A percentile compares a stretch with the other conserved stretches of the same genome.
Conservation (phyloP, 2,797 vertebrate genomes). For the Sorex maritimensis region DNA sequence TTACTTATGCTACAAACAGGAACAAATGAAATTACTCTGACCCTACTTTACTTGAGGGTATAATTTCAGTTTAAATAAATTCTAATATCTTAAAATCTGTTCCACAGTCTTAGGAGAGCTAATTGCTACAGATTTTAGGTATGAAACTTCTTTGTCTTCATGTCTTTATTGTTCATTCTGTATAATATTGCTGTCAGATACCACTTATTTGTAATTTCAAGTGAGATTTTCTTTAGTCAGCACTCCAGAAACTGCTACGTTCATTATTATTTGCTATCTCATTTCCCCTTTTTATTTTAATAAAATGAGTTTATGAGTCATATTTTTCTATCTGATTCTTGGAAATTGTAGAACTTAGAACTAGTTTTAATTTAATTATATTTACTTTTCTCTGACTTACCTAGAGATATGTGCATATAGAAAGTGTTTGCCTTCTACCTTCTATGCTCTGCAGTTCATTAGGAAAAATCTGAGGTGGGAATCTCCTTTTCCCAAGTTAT, state of each 20-base stretch:
- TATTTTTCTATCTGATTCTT: background rate
- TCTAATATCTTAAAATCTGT: background rate
- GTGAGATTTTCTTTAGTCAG: slow-evolving; percentile 26
- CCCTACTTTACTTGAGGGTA: background rate
- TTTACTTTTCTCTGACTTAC: slow-evolving; percentile 11
- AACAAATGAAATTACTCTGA: background rate
- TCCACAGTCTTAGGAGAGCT: background rate
- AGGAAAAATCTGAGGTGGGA: background rate
- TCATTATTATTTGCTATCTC: slow-evolving; percentile 47
- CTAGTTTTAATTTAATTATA: slow-evolving; percentile 52
- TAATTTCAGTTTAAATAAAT: background rate
- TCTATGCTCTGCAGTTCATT: background rate
- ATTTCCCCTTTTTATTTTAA: slow-evolving; percentile 23
- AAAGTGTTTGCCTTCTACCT: background rate
- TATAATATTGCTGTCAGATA: background rate
- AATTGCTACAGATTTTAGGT: background rate
- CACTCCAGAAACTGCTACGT: background rate
- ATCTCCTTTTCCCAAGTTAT: background rate
- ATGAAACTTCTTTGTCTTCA: background rate
- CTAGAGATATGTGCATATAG: background rate
- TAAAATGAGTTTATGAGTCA: background rate
- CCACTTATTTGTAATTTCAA: background rate
- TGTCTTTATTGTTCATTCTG: background rate
- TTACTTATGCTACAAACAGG: background rate
- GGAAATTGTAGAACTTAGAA: background rate